Conservation (phyloP, 2,888 invertebrate species). For the Stegana nigrithorax region DNA sequence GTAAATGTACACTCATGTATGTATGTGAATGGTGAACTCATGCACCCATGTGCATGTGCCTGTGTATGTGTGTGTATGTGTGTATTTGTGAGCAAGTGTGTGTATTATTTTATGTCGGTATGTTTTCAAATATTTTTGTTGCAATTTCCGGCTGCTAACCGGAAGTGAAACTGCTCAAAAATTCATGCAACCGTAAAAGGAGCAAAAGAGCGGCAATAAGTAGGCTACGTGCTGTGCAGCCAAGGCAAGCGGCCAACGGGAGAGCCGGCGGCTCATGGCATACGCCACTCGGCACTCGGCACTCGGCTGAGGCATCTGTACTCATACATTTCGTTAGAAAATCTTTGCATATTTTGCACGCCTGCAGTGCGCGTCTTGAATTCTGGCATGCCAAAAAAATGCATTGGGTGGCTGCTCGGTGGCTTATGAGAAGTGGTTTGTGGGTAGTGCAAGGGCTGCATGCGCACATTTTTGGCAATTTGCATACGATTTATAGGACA, state of each 20-base stretch:
- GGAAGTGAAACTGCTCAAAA: constrained; percentile 54
- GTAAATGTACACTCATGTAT: too few species aligned
- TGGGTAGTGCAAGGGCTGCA: neutral
- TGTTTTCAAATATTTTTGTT: constrained; percentile 40
- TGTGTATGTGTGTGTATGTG: constrained; percentile 6
- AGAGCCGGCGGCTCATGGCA: constrained; percentile 20
- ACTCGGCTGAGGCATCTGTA: neutral
- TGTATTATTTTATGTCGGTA: constrained; percentile 8
- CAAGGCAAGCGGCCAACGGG: constrained; percentile 8
- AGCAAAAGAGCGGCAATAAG: constrained; percentile 52
- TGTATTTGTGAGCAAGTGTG: neutral
- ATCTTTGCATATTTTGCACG: constrained; percentile 27
- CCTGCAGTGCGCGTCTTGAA: neutral
- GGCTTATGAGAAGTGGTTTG: neutral
- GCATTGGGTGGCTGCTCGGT: neutral
- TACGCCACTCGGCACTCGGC: constrained; percentile 7
- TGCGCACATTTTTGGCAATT: constrained; percentile 28
- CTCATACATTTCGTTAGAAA: constrained; percentile 9
- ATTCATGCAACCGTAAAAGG: constrained; percentile 55
- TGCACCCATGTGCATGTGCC: neutral
- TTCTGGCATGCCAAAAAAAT: neutral
- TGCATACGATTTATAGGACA: constrained; percentile 28
- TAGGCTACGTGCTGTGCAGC: constrained; percentile 17
- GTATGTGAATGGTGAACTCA: too few species aligned
- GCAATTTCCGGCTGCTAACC: constrained; percentile 54